phyloP scores from a whole-genome alignment of 1,140 invertebrate species.

The Apis laboriosa region DNA sequence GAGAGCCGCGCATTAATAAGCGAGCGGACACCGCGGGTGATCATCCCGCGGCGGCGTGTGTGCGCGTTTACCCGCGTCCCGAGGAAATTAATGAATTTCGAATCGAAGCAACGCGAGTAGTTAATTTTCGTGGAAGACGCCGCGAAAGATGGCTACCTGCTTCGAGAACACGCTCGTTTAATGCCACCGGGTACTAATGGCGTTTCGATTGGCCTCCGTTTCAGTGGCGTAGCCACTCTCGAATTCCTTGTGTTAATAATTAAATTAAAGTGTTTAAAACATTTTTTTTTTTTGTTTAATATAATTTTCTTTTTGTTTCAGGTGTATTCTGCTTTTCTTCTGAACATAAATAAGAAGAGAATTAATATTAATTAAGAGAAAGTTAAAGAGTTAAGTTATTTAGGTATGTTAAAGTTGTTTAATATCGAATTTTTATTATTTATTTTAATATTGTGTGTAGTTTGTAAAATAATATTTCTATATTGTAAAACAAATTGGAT shows the following conservation, averaged over 20 bases:
- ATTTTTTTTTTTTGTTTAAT: background rate
- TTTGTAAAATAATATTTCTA: too few species aligned
- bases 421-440: too few species aligned
- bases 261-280: background rate
- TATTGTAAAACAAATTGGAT: too few species aligned
- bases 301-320: background rate
- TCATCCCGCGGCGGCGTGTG: conserved; percentile 33
- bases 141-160: conserved; percentile 55
- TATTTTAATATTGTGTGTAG: too few species aligned
- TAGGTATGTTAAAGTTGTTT: too few species aligned
- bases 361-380: too few species aligned
- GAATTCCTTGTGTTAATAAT: background rate
- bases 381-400: too few species aligned
- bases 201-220: conserved; percentile 57
- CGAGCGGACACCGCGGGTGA: conserved; percentile 58
- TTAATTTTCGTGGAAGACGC: conserved; percentile 63
- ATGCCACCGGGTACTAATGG: conserved; percentile 63
- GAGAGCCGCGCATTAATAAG: conserved; percentile 49
- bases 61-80: conserved; percentile 29
- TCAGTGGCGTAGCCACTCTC: conserved; percentile 47
- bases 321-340: too few species aligned
- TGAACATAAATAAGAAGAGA: too few species aligned
- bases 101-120: conserved; percentile 58
- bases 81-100: conserved; percentile 63
- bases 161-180: conserved; percentile 64